These are phyloP conservation scores for Tanaodytes sp. DNA, from an alignment of 2,888 invertebrate genomes.

Conservation along the genomic window DNA sequence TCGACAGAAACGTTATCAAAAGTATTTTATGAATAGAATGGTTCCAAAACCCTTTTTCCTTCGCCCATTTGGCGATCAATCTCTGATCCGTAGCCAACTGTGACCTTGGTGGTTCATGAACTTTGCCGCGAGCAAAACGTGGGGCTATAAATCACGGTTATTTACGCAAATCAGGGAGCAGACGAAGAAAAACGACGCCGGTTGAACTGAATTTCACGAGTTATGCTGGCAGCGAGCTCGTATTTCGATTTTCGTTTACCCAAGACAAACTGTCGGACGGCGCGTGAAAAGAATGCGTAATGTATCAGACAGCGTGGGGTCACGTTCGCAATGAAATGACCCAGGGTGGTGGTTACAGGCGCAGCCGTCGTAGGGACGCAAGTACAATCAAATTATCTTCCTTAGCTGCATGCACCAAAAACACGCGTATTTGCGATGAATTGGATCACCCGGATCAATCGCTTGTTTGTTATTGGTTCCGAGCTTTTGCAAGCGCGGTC, in stretches of 20 bases:
- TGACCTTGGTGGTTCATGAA: conserved; percentile 14
- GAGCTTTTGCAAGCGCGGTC: conserved; percentile 17
- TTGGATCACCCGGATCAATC: conserved; percentile 35
- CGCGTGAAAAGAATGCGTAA: conserved; percentile 43
- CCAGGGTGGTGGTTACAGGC: conserved; percentile 23
- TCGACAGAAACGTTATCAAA: too few relatives aligned
- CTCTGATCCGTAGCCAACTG: too few relatives aligned
- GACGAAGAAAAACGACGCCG: conserved; percentile 39
- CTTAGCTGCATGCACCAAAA: conserved; percentile 12
- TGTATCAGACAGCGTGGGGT: conserved; percentile 53
- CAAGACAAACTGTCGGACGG: conserved; percentile 8
- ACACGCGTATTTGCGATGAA: conserved; percentile 14
- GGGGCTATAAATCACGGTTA: conserved; percentile 49
- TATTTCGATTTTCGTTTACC: conserved; percentile 25
- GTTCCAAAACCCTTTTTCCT: too few relatives aligned
- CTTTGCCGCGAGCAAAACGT: conserved; percentile 12
- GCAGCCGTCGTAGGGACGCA: conserved; percentile 14
- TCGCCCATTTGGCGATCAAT: too few relatives aligned
- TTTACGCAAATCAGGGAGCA: conserved; percentile 65
- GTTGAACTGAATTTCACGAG: neutral
- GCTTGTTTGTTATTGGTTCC: conserved; percentile 21
- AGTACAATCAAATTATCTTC: conserved; percentile 36
- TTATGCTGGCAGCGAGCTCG: neutral
- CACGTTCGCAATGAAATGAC: conserved; percentile 61
- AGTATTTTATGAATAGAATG: too few relatives aligned